Base-by-base conservation (phyloP, 1,140 invertebrate genomes). In the Cecropterus lyciades region DNA sequence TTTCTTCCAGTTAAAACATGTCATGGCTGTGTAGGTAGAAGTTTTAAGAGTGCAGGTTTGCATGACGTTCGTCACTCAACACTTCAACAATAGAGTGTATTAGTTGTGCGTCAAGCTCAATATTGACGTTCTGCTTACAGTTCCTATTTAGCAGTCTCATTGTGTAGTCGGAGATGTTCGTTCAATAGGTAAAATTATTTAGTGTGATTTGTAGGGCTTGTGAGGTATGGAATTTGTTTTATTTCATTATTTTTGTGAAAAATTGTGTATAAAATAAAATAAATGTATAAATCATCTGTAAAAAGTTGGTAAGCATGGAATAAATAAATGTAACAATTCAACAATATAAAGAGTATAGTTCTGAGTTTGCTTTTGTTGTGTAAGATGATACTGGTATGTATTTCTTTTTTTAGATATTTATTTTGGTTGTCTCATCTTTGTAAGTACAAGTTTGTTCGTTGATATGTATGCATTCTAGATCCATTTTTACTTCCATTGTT, bases 1-100 rank as follows among this genome's bases (percentile, higher is more conserved):
- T 20, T 24, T 16, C 42, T 40, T 77, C 80, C 80, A 83, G 52
- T 33, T 52, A 63, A 48, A 40, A 80, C 65, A 51, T 79, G 81
- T 84, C 81, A 84, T 73, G 81, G 81, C 64, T 82, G 65, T 68
- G 66, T 80, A 77, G 67, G 45, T 64, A 63, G 64, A 42, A 51
- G 57, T 52, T 70, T 63, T 63, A 65, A 37, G 62, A 69, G 72
- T 57, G 68, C 70, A 51, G 70, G 51, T 71, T 77, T 70, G 57
- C 27, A 66, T 77, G 82, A 77, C 70, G 77, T 24, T 49, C 65
- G 49, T 81, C 77, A 79, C 57, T 83, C 59, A 62, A 51, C 75
- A 75, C 24, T 53, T 83, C 59, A 62, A 51, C 75, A 75, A 27
- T 53, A 49, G 46, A 42, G 60, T 65, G 65, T 67, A 72, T 70